Evolutionary conservation across 2,888 invertebrate species (phyloP), one percentile per base, ranked within the genome.

Genomic region (Eristalis arbustorum): DNA sequence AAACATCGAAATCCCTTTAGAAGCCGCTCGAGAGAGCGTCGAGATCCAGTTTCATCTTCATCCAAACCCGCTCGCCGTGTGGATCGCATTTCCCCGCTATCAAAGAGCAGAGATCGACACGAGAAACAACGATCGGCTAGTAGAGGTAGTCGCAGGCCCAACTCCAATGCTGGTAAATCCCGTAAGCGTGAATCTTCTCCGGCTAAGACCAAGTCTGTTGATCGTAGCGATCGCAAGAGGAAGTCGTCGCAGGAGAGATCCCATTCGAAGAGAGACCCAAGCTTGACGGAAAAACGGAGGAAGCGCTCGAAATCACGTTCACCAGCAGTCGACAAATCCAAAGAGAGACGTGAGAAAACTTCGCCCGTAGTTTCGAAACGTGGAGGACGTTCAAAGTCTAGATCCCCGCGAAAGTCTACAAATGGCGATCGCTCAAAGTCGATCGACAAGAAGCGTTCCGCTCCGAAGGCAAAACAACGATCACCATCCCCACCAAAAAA

Each of bases 1-100:
- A 87, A 83, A 80, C 84, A 84, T 77, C 79, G 84, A 76, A 90
- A 91, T 89, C 90, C 90, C 6, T 89, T 88, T 67, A 91, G 91
- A 6, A 89, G 91, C 71, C 91, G 91, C 8, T 92, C 92, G 3
- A 88, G 89, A 3, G 92, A 92, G 74, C 90, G 91, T 23, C 84
- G 88, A 6, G 81, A 87, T 68, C 85, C 85, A 28, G 34, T 74
- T 67, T 83, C 87, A 28, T 87, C 87, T 14, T 75, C 83, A 49
- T 79, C 82, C 0, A 83, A 75, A 62, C 80, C 73, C 23, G 61
- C 81, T 34, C 89, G 89, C 2, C 89, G 89, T 14, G 81, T 87
- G 25, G 90, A 90, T 28, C 89, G 90, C 13, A 84, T 90, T 2
- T 75, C 84, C 40, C 89, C 79, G 10, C 64, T 57, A 18, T 80